Evolutionary conservation across 2,888 invertebrate species (phyloP), one percentile per base, ranked within the genome.

Genomic region (Drosophila histrio): DNA sequence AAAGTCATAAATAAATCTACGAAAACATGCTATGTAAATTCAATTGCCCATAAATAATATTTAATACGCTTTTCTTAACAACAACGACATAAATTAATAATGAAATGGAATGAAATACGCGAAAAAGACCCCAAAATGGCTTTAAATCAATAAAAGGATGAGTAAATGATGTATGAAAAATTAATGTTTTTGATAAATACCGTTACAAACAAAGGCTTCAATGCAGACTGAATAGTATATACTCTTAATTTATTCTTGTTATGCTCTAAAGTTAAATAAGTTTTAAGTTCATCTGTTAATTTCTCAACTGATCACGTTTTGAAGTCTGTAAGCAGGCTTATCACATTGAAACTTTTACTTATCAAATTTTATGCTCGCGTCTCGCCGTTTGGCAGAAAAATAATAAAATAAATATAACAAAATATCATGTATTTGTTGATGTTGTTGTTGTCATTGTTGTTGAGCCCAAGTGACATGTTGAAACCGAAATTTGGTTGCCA

Each of bases 1-100:
- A 65, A 63, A 78, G 86, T 75, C 79, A 82, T 85, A 78, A 75
- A 79, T 79, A 79, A 69, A 82, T 72, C 76, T 17, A 64, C 54
- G 60, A 56, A 39, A 69, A 54, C 60, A 64, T 38, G 49, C 63
- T 30, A 64, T 62, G 77, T 44, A 65, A 71, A 67, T 69, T 44
- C 43, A 32, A 53, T 21, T 53, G 60, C 49, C 21, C 56, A 86
- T 80, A 72, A 82, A 80, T 80, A 59, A 79, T 61, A 64, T 60
- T 81, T 75, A 82, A 69, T 61, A 49, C 47, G 60, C 34, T 21
- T 61, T 70, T 67, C 74, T 79, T 59, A 60, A 80, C 57, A 63
- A 21, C 26, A 61, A 15, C 22, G 53, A 24, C 54, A 74, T 58
- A 63, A 57, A 60, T 64, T 53, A 63, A 68, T 65, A 76, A 46